phyloP scores from a whole-genome alignment of 2,888 invertebrate species.

The Zaprionus lineosus region DNA sequence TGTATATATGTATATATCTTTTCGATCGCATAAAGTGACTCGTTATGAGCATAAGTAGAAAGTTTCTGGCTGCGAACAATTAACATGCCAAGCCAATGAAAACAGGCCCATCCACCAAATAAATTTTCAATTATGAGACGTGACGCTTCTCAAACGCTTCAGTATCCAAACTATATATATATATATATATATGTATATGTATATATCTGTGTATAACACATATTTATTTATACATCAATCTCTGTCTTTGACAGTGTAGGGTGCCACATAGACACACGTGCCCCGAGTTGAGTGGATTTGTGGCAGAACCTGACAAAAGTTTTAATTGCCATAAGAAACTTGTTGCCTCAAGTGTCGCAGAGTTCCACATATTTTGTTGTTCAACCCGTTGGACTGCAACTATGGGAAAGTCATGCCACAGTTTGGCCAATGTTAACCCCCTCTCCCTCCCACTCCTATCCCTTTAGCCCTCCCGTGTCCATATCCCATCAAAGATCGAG shows the following conservation, averaged over 20 bases:
- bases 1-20: conserved; percentile 59
- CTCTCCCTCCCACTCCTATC: no score
- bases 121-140: conserved; percentile 32
- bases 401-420: conserved; percentile 49
- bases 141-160: conserved; percentile 31
- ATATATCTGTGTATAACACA: conserved; percentile 5
- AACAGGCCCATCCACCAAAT: conserved; percentile 27
- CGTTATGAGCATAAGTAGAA: conserved; percentile 70
- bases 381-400: conserved; percentile 34
- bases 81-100: conserved; percentile 56
- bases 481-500: neutral
- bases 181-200: neutral
- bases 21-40: conserved; percentile 64
- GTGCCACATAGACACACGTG: neutral
- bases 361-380: conserved; percentile 47
- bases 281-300: neutral
- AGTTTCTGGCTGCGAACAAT: conserved; percentile 63
- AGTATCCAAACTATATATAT: conserved; percentile 19
- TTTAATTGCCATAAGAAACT: conserved; percentile 56
- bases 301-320: conserved; percentile 55
- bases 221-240: neutral
- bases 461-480: no score
- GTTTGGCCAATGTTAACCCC: conserved; percentile 18
- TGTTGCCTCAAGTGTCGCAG: conserved; percentile 41
- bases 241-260: no score